Base-by-base conservation (phyloP, 2,113 vertebrate genomes). In the Ursus arctos region DNA sequence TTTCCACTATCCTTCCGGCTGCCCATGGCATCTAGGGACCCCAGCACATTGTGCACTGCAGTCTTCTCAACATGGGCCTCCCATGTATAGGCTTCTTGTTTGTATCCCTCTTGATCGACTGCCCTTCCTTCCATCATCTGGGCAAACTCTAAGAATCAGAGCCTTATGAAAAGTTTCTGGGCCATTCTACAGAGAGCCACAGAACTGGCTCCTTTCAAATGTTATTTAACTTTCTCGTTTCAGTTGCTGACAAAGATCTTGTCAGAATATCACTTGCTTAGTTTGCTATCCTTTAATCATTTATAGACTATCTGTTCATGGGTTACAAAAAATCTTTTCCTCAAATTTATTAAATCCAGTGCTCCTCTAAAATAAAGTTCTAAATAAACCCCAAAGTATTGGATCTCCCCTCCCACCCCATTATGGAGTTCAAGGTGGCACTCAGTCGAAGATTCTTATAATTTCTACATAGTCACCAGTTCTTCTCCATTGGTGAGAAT, bases 311-410 rank as follows among this genome's bases (percentile, higher is more conserved):
- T 81, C 31, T 74, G 61, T 18, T 55, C 9, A 36, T 47, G 2
- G 24, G 4, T 69, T 81, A 90, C 86, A 18, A 84, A 36, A 40
- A 6, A 28, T 51, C 40, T 36, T 87, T 87, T 40, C 67, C 28
- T 12, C 49, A 95, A 65, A 59, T 53, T 6, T 33, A 63, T n/a
- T 59, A 84, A 92, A 63, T 93, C 55, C 26, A 81, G 5, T 79
- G 10, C 6, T 90, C 12, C 19, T 92, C n/a, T 94, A 40, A 95
- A 91, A 49, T 49, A 87, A 87, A 93, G n/a, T 55, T 88, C 21
- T 92, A 76, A 63, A 9, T 51, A 82, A 87, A 53, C 18, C 22
- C 5, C 36, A 16, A 51, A n/a, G 8, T 53, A 53, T 22, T 21
- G 47, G 16, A 33, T 21, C 49, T 51, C 49, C 18, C 28, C 16